phyloP scores from a whole-genome alignment of 2,797 vertebrate genomes.

The Sebastes iracundus region DNA sequence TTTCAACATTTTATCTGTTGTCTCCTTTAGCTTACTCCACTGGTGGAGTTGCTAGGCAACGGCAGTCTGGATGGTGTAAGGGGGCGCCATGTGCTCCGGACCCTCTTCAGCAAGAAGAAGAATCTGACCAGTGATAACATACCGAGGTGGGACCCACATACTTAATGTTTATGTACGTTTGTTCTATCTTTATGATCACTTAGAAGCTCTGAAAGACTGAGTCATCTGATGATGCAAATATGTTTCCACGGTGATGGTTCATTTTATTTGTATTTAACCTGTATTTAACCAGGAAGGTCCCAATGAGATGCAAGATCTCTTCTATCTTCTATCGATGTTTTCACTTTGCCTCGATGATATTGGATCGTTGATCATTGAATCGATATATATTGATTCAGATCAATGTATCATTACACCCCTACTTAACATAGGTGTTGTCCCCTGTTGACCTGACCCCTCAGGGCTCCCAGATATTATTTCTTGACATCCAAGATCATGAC shows the following conservation, averaged over 20 bases:
- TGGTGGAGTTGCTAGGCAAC: slow-evolving; percentile 86
- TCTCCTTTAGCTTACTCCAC: slow-evolving; percentile 83
- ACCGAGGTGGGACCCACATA: slow-evolving; percentile 76
- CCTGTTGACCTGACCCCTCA: neutral
- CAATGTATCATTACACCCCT: no score
- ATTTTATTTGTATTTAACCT: no score
- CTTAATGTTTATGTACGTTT: neutral
- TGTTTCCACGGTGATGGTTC: neutral
- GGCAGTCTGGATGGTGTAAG: slow-evolving; percentile 87
- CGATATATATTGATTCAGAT: no score
- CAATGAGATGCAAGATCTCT: no score
- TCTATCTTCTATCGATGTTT: no score
- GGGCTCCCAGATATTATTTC: neutral
- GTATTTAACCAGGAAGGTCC: no score
- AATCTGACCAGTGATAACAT: slow-evolving; percentile 83
- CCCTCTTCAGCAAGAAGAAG: slow-evolving; percentile 81
- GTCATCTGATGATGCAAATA: no score
- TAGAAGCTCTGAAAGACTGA: neutral
- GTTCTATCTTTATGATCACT: neutral
- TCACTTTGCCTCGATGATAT: no score
- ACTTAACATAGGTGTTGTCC: neutral
- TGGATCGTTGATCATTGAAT: no score
- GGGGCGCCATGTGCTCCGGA: slow-evolving; percentile 87
- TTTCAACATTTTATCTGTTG: neutral
- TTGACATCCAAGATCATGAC: neutral